phyloP scores from a whole-genome alignment of 2,888 invertebrate genomes.

The Melitaea athalia region DNA sequence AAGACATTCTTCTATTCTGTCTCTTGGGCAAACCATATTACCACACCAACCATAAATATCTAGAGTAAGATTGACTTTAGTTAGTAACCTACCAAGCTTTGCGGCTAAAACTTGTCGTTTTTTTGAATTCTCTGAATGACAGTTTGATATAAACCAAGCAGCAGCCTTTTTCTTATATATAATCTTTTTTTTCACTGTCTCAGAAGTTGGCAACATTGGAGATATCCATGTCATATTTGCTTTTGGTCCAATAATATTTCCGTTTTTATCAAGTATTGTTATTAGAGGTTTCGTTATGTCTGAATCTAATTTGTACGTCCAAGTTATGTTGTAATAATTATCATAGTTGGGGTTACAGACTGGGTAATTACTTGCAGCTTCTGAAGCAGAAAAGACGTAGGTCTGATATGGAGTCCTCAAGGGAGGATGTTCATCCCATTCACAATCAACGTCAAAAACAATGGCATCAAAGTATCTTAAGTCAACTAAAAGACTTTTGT shows the following conservation, averaged over 20 bases:
- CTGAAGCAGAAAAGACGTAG: constrained; percentile 72
- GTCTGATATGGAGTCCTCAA: constrained; percentile 65
- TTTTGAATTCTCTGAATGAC: constrained; percentile 50
- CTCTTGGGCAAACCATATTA: constrained; percentile 53
- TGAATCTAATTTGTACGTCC: constrained; percentile 67
- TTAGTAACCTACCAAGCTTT: constrained; percentile 48
- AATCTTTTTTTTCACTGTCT: constrained; percentile 49
- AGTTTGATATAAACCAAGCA: constrained; percentile 70
- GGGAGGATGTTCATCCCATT: constrained; percentile 55
- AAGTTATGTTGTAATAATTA: constrained; percentile 63
- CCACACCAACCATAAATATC: constrained; percentile 70
- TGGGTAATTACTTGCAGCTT: constrained; percentile 57
- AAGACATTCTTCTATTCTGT: constrained; percentile 56
- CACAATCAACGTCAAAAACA: constrained; percentile 75
- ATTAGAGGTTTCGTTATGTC: constrained; percentile 59
- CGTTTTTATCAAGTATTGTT: constrained; percentile 53
- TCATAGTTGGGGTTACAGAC: constrained; percentile 55
- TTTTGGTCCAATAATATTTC: constrained; percentile 62
- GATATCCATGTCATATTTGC: constrained; percentile 58
- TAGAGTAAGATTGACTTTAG: constrained; percentile 51
- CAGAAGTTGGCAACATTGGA: constrained; percentile 50
- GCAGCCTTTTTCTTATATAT: constrained; percentile 58
- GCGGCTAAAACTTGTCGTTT: constrained; percentile 39
- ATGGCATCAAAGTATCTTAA: constrained; percentile 72
- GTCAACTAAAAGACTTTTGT: constrained; percentile 56